These are phyloP conservation scores for Dipodomys merriami DNA, from an alignment of 2,113 vertebrate species.

Conservation along the genomic window DNA sequence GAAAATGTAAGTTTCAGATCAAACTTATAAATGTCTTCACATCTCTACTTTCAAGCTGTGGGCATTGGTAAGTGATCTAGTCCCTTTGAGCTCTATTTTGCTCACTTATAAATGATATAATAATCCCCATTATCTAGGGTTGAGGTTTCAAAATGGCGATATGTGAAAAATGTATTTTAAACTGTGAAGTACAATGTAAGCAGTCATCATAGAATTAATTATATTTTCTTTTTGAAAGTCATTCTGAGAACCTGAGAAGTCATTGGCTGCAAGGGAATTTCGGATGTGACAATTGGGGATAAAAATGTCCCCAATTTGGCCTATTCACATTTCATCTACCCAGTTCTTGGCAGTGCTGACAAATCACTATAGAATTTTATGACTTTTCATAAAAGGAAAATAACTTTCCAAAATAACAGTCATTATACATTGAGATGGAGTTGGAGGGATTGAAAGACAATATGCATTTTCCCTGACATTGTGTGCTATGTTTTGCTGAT, in stretches of 20 bases:
- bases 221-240: slow-evolving; percentile 9
- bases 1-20: neutral
- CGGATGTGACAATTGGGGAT: neutral
- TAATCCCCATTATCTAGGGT: neutral
- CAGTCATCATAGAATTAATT: neutral
- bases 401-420: slow-evolving; percentile 25
- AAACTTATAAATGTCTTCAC: neutral
- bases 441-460: neutral
- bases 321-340: neutral
- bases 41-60: neutral
- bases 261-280: neutral
- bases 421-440: neutral
- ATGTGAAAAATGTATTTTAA: neutral
- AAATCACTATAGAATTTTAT: neutral
- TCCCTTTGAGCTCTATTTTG: neutral
- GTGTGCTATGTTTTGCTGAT: neutral
- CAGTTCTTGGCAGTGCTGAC: neutral
- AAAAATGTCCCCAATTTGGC: neutral
- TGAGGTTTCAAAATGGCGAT: neutral
- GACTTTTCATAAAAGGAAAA: slow-evolving; percentile 24
- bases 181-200: neutral
- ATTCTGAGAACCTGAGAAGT: neutral
- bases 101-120: neutral
- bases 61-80: neutral
- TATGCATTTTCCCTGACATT: neutral